phyloP scores from a whole-genome alignment of 2,797 vertebrate species.

The Gymnopithys bicolor region DNA sequence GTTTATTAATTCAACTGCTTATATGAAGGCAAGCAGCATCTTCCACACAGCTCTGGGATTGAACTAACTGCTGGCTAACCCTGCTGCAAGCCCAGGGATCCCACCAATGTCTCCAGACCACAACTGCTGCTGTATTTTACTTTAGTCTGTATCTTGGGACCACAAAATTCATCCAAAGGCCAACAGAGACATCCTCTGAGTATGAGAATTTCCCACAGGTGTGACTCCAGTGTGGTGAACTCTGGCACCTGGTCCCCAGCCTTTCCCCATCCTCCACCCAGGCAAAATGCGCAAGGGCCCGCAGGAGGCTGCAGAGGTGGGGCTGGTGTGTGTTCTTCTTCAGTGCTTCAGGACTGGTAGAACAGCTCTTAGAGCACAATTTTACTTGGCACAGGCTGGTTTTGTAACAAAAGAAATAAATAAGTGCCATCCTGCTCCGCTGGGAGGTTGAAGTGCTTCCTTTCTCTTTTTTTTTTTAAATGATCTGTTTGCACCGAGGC shows the following conservation, averaged over 20 bases:
- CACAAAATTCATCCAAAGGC: not conserved
- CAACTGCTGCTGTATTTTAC: not conserved
- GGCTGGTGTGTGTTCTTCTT: not conserved
- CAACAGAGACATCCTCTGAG: accelerated
- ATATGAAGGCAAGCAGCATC: not conserved
- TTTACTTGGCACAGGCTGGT: constrained; percentile 46
- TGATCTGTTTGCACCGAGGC: not conserved
- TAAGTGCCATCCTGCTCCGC: constrained; percentile 40
- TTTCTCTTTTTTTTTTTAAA: not conserved
- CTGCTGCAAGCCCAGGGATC: not conserved
- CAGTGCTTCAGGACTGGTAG: constrained; percentile 43
- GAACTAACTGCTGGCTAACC: not conserved
- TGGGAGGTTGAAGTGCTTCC: not conserved
- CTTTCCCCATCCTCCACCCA: constrained; percentile 23
- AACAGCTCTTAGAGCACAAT: constrained; percentile 57
- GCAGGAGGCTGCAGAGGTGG: constrained; percentile 42
- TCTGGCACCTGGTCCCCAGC: not conserved
- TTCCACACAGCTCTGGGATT: not conserved
- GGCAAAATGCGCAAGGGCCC: not conserved
- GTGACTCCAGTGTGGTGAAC: accelerated
- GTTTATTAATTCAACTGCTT: not conserved
- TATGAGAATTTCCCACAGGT: accelerated
- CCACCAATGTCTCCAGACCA: not conserved
- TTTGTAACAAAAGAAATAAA: constrained; percentile 53
- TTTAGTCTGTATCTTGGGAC: not conserved